Evolutionary conservation across 2,113 vertebrate genomes (phyloP), one percentile per base, ranked within the genome.

Genomic region (Peromyscus californicus): DNA sequence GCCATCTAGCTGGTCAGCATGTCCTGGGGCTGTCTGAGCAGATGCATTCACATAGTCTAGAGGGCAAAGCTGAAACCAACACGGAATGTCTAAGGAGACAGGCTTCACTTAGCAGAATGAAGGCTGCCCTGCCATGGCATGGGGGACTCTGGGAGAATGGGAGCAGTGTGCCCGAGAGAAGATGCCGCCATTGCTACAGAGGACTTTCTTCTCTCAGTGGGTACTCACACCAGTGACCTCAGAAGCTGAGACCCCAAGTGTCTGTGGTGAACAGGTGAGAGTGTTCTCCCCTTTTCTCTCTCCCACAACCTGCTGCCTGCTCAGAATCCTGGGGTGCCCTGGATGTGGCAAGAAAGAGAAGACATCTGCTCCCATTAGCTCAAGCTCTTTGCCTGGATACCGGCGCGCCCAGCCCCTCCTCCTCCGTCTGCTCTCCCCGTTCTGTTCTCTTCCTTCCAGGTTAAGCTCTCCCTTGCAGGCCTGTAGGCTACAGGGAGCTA

Each of bases 351-450:
- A 89, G 70, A 80, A 17, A 75, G 48, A 91, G 76, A 83, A 74
- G 54, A 39, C 67, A 87, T 69, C 17, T 75, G 42, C 21, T 93
- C 36, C 17, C 3, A 45, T 7, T 16, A 15, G 45, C 45, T 82
- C 76, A 42, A n/a, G 36, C 21, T 86, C 54, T 59, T 89, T 45
- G 10, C 51, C 51, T 24, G 54, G 88, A 85, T 74, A 24, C 93
- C 31, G 26, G 54, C 6, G 4, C 0, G 5, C 2, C 1, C 0
- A 7, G 45, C 36, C 4, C 1, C 63, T 74, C 83, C 63, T 74
- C 83, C 65, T 92, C 82, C 80, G n/a, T 39, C 3, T 0, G 6
- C 29, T 93, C 51, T 76, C 54, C 42, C 21, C 1, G 11, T n/a
- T 33, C n/a, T 15, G 0, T 45, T 48, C 67, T 61, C 65, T 39